Base-by-base conservation (phyloP, 1,140 invertebrate genomes). In the Magallana gigas region DNA sequence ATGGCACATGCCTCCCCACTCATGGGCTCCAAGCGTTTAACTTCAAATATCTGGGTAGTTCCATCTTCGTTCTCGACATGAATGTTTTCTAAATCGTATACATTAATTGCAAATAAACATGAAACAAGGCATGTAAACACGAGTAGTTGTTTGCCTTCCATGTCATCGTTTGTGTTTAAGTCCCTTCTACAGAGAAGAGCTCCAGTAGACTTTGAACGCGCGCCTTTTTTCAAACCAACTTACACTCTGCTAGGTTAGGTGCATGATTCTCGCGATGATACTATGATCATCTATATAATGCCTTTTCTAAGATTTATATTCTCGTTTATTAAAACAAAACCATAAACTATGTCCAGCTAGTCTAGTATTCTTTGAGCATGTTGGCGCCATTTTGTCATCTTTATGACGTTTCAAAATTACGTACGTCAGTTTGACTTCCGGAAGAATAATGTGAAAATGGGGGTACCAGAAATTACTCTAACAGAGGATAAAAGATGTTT, bases 31-130 rank as follows among this genome's bases (percentile, higher is more conserved):
- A 93, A 58, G 8, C 88, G 88, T 85, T 93, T 93, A 62, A 92
- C 87, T 85, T 93, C 91, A 89, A 93, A 92, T 57, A 92, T 89
- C 56, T 93, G 92, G 36, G 88, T 90, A 57, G 90, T 91, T 16
- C 92, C 92, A 88, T 93, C 92, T 89, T 92, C 92, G 56, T 90
- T 90, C 89, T 93, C 92, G 11, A 93, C 92, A 58, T 93, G 92
- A n/a, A 93, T 88, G 86, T 92, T 92, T 60, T 91, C 91, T 29
- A 92, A 85, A 84, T 91, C 91, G 62, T 91, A 93, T 57, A 89
- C 88, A 57, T 91, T 89, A 81, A 88, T 88, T 16, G 87, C 68
- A 60, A 89, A 29, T 8, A 48, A 57, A 83, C 80, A 71, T 85
- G 87, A 80, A 87, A 85, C 64, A 87, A 85, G 76, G 58, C 48